Base-by-base conservation (phyloP, 2,797 vertebrate genomes). In the Ptychobarbus kaznakovi region DNA sequence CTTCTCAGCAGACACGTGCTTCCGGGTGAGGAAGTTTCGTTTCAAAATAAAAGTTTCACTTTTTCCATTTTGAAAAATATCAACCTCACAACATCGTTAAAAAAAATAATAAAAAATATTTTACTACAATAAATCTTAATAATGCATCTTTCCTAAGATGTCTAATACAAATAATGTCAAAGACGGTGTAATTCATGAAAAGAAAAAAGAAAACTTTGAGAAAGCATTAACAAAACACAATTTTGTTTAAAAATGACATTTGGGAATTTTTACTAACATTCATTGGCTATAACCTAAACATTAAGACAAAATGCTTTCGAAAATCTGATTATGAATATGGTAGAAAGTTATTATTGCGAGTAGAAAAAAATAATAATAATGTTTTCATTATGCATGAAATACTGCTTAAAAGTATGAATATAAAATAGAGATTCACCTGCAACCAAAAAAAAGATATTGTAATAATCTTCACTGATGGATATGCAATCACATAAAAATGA, bases 41-140 rank as follows among this genome's bases (percentile, higher is more conserved):
- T 84, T 84, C 83, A 84, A 79, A 84, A 78, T 78, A 84, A 84
- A 66, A 70, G 74, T 40, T 18, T n/a, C 0, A 3, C 16, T 20
- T 68, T 66, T 35, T 22, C 40, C 35, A 15, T n/a, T 61, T 42
- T 9, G 3, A 65, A 66, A 74, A 42, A 38, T 22, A 75, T 20
- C 20, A 74, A 74, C 4, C 40, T 69, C 42, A 83, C 6, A 82
- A 85, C n/a, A 80, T 61, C 25, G 18, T 51, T 77, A 15, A 53
- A 49, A 51, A 25, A 22, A n/a, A n/a, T 8, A 61, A 65, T 32
- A 12, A 69, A 65, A 20, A 51, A 61, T 38, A 0, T 12, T 80
- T 75, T 68, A 20, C 49, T 56, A 70, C 12, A 81, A 72, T 80
- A 83, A 35, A 7, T 63, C 58, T 87, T 80, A 76, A 76, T 49